Evolutionary conservation across 2,113 vertebrate genomes (phyloP).

Genomic region (Melanerpes formicivorus): DNA sequence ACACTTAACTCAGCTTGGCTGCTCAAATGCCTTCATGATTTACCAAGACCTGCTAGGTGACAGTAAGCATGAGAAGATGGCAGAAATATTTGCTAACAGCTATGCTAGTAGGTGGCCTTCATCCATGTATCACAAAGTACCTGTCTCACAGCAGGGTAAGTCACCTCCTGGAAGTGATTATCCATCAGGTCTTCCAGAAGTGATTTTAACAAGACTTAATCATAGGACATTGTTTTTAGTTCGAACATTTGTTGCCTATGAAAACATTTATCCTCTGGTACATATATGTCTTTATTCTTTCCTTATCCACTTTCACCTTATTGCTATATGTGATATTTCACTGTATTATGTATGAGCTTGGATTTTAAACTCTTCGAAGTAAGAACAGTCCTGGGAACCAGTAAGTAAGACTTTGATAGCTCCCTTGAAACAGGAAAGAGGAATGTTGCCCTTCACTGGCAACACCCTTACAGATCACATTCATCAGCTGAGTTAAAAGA

Average conservation of each 20-base stretch:
- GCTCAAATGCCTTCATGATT: background rate
- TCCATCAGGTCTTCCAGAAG: background rate
- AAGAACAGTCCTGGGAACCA: background rate
- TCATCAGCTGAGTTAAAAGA: background rate
- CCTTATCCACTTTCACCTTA: slow-evolving; percentile 2
- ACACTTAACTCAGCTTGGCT: background rate
- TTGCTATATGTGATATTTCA: background rate
- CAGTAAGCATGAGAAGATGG: background rate
- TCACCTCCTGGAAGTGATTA: background rate
- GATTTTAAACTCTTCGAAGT: slow-evolving; percentile 11
- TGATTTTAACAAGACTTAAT: background rate
- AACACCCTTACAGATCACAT: background rate
- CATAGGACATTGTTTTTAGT: background rate
- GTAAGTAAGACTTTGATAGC: background rate
- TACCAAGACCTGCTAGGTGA: background rate
- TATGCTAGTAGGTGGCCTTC: background rate
- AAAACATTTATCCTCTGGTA: background rate
- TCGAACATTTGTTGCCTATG: background rate
- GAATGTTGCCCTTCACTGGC: background rate
- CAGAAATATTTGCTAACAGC: background rate
- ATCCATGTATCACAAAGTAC: background rate
- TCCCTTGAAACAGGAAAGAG: background rate
- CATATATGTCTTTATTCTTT: background rate
- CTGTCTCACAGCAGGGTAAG: background rate
- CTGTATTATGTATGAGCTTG: background rate